Evolutionary conservation across 2,888 invertebrate genomes (phyloP).

Genomic region (Ormyrus thymus): DNA sequence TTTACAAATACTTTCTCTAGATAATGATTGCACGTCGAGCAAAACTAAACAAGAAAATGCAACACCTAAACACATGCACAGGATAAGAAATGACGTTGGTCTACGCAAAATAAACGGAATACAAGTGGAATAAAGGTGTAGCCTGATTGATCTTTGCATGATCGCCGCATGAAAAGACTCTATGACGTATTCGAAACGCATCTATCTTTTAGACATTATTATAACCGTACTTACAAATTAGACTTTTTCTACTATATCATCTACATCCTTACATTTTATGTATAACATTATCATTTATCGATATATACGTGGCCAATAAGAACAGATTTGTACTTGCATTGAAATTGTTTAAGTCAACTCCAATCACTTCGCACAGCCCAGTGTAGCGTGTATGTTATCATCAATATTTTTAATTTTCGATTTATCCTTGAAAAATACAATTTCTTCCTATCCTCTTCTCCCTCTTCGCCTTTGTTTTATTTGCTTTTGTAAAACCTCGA

Average conservation of each 20-base stretch:
- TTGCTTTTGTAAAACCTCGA: conserved; percentile 45
- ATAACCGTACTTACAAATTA: conserved; percentile 54
- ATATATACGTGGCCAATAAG: conserved; percentile 74
- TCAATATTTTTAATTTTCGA: conserved; percentile 65
- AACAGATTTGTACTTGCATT: conserved; percentile 75
- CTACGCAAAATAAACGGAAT: background rate
- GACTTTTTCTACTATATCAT: conserved; percentile 49
- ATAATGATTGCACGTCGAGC: conserved; percentile 44
- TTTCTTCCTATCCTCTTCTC: conserved; percentile 55
- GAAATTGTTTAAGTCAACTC: conserved; percentile 74
- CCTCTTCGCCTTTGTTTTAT: conserved; percentile 19
- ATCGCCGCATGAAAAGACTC: conserved; percentile 23
- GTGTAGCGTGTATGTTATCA: conserved; percentile 73
- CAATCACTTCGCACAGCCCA: conserved; percentile 75
- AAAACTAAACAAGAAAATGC: conserved; percentile 34
- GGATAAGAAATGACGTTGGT: conserved; percentile 27
- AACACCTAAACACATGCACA: conserved; percentile 46
- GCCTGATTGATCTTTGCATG: conserved; percentile 22
- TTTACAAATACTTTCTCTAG: conserved; percentile 54
- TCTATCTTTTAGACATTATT: conserved; percentile 38
- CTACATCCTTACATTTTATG: conserved; percentile 62
- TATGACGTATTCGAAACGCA: conserved; percentile 34
- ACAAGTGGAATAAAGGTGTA: conserved; percentile 10
- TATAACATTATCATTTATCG: conserved; percentile 68
- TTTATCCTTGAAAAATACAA: conserved; percentile 73